Evolutionary conservation across 2,797 vertebrate species (phyloP).

Genomic region (Onychomys arenicola): DNA sequence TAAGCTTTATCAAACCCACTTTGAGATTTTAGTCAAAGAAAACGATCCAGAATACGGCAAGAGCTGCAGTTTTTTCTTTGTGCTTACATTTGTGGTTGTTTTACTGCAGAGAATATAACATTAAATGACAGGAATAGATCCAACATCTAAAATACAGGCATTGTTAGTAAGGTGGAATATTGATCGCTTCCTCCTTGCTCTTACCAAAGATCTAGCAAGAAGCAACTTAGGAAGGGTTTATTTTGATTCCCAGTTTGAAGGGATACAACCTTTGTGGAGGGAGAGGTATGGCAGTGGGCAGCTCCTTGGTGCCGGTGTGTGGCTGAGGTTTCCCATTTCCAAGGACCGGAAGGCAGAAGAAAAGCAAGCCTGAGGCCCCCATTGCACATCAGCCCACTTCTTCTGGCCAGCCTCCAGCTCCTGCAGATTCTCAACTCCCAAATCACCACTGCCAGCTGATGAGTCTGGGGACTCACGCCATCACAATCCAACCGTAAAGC

Average conservation of each 20-base stretch:
- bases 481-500: background rate
- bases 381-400: background rate
- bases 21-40: background rate
- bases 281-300: background rate
- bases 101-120: background rate
- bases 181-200: background rate
- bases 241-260: background rate
- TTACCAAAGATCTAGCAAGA: background rate
- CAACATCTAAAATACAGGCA: background rate
- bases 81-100: background rate
- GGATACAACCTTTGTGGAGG: background rate
- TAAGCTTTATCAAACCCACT: background rate
- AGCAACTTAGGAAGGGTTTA: background rate
- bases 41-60: background rate
- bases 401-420: background rate
- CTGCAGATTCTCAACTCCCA: background rate
- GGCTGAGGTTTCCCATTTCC: background rate
- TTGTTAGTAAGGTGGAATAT: background rate
- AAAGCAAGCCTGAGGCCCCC: background rate
- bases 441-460: background rate
- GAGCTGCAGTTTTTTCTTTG: background rate
- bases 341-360: background rate
- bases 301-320: background rate
- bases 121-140: background rate
- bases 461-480: background rate